phyloP scores from a whole-genome alignment of 2,113 vertebrate genomes.

The Asarcornis scutulata region DNA sequence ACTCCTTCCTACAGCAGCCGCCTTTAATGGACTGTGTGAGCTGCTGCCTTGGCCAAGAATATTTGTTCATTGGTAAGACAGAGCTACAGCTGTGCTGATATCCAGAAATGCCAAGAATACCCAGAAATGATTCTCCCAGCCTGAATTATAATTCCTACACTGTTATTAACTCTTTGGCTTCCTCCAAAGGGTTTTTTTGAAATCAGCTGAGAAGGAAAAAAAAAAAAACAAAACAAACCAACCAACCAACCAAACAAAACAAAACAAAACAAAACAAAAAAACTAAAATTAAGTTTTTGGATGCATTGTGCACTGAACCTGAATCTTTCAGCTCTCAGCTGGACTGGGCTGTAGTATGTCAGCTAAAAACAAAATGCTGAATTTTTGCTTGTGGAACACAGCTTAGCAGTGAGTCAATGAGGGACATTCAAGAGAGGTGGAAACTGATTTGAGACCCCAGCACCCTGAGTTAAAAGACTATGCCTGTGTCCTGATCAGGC shows the following conservation, averaged over 20 bases:
- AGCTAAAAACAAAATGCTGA: not conserved
- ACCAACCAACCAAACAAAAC: no score
- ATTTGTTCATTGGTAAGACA: slow-evolving; percentile 19
- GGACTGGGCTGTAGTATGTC: not conserved
- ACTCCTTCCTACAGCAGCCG: not conserved
- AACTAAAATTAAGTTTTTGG: not conserved
- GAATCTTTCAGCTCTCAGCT: not conserved
- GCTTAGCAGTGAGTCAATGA: not conserved
- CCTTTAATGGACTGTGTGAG: not conserved
- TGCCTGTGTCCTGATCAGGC: not conserved
- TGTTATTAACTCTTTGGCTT: slow-evolving; percentile 13
- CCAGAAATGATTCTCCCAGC: not conserved
- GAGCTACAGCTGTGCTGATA: not conserved
- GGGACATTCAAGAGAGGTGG: not conserved
- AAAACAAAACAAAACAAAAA: not conserved
- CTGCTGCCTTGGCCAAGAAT: not conserved
- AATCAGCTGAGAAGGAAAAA: not conserved
- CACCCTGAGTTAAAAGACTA: not conserved
- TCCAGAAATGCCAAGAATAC: not conserved
- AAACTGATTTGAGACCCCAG: not conserved
- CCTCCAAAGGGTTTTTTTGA: not conserved
- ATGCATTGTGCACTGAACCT: not conserved
- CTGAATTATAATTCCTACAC: not conserved
- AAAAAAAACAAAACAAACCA: not conserved
- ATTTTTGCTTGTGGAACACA: not conserved